Evolutionary conservation across 2,113 vertebrate genomes (phyloP).

Genomic region (Agelaius phoeniceus): DNA sequence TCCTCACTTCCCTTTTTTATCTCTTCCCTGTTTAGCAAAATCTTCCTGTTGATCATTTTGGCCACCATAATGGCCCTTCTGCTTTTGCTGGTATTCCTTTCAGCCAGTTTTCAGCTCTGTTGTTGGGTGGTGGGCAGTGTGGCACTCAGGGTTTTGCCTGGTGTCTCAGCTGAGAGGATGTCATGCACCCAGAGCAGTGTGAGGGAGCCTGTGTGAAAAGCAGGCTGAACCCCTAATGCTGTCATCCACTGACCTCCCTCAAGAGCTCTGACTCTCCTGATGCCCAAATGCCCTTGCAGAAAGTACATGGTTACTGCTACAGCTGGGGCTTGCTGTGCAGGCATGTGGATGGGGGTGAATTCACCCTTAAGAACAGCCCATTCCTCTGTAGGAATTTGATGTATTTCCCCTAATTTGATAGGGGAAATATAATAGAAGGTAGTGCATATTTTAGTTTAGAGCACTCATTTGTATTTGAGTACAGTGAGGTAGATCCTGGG

Average conservation of each 20-base stretch:
- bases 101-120: not conserved
- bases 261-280: not conserved
- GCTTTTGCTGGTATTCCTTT: not conserved
- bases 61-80: not conserved
- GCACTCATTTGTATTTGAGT: not conserved
- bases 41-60: not conserved
- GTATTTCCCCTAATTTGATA: not conserved
- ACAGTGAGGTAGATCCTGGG: not conserved
- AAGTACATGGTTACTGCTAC: not conserved
- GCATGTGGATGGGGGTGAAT: not conserved
- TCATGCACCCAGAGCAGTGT: rapidly evolving
- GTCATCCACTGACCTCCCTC: rapidly evolving
- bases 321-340: not conserved
- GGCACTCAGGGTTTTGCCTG: not conserved
- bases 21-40: not conserved
- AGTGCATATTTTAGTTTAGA: not conserved
- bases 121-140: not conserved
- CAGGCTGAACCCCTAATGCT: not conserved
- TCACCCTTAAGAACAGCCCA: not conserved
- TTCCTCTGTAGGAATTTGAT: not conserved
- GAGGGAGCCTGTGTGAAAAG: not conserved
- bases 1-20: no score
- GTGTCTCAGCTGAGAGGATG: not conserved
- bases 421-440: not conserved
- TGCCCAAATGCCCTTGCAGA: not conserved